These are phyloP conservation scores for Hipposideros armiger DNA, from an alignment of 2,113 vertebrate species.

Conservation along the genomic window DNA sequence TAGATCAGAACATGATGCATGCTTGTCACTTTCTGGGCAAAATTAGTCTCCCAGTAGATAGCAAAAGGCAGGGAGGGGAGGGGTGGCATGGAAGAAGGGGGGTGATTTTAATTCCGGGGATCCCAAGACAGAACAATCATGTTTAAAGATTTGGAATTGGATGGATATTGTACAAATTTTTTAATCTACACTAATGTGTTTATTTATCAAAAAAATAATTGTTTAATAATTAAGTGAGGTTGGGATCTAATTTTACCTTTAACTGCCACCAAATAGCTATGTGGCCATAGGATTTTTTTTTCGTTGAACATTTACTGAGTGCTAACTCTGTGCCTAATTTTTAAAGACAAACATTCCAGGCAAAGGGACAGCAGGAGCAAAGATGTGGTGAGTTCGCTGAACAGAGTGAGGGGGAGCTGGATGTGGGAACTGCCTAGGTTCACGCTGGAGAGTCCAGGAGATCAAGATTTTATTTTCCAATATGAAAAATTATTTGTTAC, in stretches of 20 bases:
- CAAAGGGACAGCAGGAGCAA: background rate
- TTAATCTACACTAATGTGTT: background rate
- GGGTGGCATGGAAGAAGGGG: background rate
- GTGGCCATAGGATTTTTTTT: background rate
- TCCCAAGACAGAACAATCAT: background rate
- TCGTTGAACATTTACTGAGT: background rate
- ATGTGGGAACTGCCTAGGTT: background rate
- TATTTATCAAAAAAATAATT: slow-evolving; percentile 10
- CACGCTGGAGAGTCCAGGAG: background rate
- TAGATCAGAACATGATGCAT: background rate
- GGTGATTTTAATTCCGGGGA: background rate
- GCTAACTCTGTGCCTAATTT: background rate
- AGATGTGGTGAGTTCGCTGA: background rate
- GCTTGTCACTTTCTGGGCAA: background rate
- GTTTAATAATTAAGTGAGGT: background rate
- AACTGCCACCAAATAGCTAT: background rate
- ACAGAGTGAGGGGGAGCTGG: background rate
- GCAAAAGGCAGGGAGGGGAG: background rate
- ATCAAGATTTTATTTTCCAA: background rate
- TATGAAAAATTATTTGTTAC: background rate
- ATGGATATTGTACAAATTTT: background rate
- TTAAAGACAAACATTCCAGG: background rate
- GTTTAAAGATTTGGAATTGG: background rate
- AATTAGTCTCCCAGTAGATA: background rate
- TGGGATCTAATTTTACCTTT: slow-evolving; percentile 37